Base-by-base conservation (phyloP, 2,797 vertebrate genomes). In the Karalla daura region DNA sequence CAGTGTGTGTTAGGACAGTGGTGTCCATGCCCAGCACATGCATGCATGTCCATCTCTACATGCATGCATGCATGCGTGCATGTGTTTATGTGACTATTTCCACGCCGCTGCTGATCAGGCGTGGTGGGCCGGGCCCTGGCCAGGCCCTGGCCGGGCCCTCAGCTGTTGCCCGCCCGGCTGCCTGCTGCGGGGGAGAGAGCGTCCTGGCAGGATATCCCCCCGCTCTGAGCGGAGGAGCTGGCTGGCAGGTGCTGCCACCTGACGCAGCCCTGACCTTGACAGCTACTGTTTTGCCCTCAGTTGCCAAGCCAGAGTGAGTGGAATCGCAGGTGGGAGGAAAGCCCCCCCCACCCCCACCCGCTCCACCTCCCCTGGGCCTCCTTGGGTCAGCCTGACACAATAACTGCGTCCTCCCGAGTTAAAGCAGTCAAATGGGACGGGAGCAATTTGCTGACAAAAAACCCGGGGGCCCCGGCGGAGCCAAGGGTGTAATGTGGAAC, bases 191-290 rank as follows among this genome's bases (percentile, higher is more conserved):
- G 36, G 74, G 65, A 61, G 70, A 49, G 43, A 35, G 70, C 68
- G 63, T 81, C 81, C 77, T 84, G 81, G 71, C 70, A 88, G 86
- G 86, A 89, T 85, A 74, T 86, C 80, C 65, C 80, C 65, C 70
- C 74, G 72, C 84, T 84, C 78, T 83, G 69, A 84, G 74, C 80
- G 51, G 50, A 78, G 65, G 47, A 60, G 74, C 62, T 77, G 50
- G 32, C 33, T 56, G 72, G 77, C 87, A 88, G 86, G 77, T 89
- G 84, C 78, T 64, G 55, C 66, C n/a, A n/a, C n/a, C 72, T 65
- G 62, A 79, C 66, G 53, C 56, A 35, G 59, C 59, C 7, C 46
- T 66, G 80, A 79, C 77, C 75, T 81, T 70, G 66, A 65, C 56
- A 37, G 71, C 83, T 69, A 41, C 70, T 65, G 41, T 67, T 52